These are phyloP conservation scores for Apostichopus californicus DNA, from an alignment of 35 echinoderm and acorn worm genomes.

Conservation along the genomic window DNA sequence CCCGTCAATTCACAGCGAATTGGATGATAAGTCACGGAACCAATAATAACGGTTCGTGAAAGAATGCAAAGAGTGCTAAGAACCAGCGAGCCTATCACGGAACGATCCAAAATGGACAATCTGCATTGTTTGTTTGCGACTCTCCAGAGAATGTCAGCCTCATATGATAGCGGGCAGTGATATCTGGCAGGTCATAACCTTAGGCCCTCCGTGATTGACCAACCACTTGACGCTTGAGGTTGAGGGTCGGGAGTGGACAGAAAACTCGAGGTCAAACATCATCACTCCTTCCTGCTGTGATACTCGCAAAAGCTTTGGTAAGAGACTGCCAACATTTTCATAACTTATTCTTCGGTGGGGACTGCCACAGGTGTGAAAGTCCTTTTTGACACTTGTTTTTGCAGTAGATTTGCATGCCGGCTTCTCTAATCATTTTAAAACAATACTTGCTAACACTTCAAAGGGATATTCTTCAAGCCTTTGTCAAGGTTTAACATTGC, in stretches of 20 bases:
- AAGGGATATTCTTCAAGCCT: not conserved
- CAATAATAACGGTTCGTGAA: slow-evolving; percentile 37
- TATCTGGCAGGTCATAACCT: slow-evolving; percentile 20
- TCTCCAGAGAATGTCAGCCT: slow-evolving; percentile 29
- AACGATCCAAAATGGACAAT: not conserved
- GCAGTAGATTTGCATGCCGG: not conserved
- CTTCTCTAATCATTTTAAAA: not conserved
- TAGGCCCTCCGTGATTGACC: slow-evolving; percentile 38
- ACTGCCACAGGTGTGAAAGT: not conserved
- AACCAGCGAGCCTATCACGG: not conserved
- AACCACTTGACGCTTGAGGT: slow-evolving; percentile 39
- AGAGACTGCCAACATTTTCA: not conserved
- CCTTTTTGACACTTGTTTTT: not conserved
- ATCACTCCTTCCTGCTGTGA: slow-evolving; percentile 27
- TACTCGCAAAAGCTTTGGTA: slow-evolving; percentile 9
- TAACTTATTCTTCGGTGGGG: not conserved
- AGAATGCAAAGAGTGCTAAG: slow-evolving; percentile 5
- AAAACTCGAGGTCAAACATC: slow-evolving; percentile 14
- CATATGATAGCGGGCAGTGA: not conserved
- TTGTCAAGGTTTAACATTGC: slow-evolving; percentile 4
- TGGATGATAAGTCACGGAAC: slow-evolving; percentile 39
- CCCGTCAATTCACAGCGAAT: not conserved
- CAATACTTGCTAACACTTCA: not conserved
- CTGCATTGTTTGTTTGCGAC: slow-evolving; percentile 7
- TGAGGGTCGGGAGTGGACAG: slow-evolving; percentile 34